These are phyloP conservation scores for Greenwoodochromis staneri DNA, from an alignment of 2,113 vertebrate species.

Conservation along the genomic window DNA sequence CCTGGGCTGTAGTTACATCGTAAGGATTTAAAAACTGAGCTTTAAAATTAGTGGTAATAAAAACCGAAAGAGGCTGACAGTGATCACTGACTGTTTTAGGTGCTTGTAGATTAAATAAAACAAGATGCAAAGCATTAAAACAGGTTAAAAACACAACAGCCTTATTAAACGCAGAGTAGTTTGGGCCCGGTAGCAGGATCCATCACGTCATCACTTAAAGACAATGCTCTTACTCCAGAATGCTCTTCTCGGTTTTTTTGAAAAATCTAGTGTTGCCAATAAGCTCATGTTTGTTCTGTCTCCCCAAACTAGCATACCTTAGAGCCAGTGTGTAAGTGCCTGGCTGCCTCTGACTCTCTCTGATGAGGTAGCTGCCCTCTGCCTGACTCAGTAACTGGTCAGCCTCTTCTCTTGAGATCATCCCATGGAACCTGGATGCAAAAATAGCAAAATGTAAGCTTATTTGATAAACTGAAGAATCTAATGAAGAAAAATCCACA, in stretches of 20 bases:
- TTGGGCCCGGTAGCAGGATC: not conserved
- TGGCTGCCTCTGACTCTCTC: constrained; percentile 95
- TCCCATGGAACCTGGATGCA: constrained; percentile 87
- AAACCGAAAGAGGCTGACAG: not conserved
- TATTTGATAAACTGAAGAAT: not conserved
- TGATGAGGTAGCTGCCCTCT: constrained; percentile 97
- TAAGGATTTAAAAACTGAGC: not conserved
- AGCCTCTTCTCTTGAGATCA: constrained; percentile 95
- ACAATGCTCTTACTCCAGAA: not conserved
- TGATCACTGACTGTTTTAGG: not conserved
- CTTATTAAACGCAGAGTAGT: not conserved
- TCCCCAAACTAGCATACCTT: constrained; percentile 68
- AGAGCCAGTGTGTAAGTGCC: constrained; percentile 97
- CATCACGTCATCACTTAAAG: not conserved
- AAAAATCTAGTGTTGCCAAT: not conserved
- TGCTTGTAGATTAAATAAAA: not conserved
- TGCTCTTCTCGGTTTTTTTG: not conserved
- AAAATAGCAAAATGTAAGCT: not conserved
- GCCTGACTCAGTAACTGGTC: constrained; percentile 91
- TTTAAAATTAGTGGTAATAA: not conserved
- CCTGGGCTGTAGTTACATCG: not conserved
- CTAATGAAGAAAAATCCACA: not conserved
- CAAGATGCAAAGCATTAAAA: not conserved
- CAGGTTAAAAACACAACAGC: not conserved
- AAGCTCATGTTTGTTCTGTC: not conserved